These are phyloP conservation scores for Melanostoma scalare DNA, from an alignment of 2,888 invertebrate species.

Conservation along the genomic window DNA sequence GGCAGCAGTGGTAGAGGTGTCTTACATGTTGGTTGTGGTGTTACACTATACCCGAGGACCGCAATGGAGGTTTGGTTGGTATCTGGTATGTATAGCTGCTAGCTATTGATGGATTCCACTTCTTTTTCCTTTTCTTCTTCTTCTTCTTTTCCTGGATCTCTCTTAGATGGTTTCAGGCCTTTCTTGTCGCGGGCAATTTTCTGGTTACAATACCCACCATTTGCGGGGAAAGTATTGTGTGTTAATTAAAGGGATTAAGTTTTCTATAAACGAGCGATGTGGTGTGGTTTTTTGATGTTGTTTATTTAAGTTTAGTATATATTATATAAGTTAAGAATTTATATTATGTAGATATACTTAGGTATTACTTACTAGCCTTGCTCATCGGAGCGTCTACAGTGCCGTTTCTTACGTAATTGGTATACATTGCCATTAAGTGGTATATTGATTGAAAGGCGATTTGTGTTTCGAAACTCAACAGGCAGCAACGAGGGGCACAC, in stretches of 20 bases:
- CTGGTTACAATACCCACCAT: slow-evolving; percentile 15
- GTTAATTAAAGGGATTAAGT: slow-evolving; percentile 52
- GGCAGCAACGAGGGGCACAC: too few relatives aligned
- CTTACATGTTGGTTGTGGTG: slow-evolving; percentile 17
- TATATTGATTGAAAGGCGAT: slow-evolving; percentile 32
- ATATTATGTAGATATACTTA: too few relatives aligned
- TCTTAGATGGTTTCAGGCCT: slow-evolving; percentile 24
- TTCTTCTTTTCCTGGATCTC: not conserved
- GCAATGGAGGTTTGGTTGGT: slow-evolving; percentile 1
- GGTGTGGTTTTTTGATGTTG: slow-evolving; percentile 6
- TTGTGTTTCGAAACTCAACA: slow-evolving; percentile 6
- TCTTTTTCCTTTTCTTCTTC: slow-evolving; percentile 24
- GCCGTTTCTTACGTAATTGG: slow-evolving; percentile 26
- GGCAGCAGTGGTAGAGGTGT: not conserved
- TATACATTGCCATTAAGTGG: slow-evolving; percentile 25
- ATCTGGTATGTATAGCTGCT: not conserved
- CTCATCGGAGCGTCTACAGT: too few relatives aligned
- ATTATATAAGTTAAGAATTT: too few relatives aligned
- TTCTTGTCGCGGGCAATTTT: slow-evolving; percentile 29
- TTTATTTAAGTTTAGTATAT: slow-evolving; percentile 6
- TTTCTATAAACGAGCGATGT: slow-evolving; percentile 14
- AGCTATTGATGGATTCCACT: slow-evolving; percentile 37
- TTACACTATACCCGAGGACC: not conserved
- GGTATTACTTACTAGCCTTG: too few relatives aligned
- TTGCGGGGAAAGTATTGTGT: slow-evolving; percentile 7